These are phyloP conservation scores for Bovichtus diacanthus DNA, from an alignment of 2,797 vertebrate species.

Conservation along the genomic window DNA sequence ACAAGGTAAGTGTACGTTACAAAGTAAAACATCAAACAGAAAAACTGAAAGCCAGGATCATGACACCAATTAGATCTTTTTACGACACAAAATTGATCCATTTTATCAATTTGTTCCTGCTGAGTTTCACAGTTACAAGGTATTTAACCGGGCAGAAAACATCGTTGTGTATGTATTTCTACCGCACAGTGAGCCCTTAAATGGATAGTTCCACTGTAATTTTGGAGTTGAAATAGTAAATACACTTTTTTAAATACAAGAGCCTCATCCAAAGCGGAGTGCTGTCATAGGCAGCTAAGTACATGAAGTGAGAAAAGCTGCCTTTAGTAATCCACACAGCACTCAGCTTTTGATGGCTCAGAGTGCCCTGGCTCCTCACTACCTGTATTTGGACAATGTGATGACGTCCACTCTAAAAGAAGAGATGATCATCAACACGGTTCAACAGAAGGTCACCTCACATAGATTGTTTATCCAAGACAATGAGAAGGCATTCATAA, in stretches of 20 bases:
- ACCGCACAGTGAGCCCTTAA: not conserved
- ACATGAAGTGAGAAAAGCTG: conserved; percentile 23
- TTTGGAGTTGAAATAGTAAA: not conserved
- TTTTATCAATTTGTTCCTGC: not conserved
- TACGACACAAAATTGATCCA: no score
- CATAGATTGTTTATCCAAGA: conserved; percentile 17
- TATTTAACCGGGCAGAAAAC: not conserved
- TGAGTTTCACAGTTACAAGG: not conserved
- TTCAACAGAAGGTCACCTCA: conserved; percentile 15
- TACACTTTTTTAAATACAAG: conserved; percentile 2
- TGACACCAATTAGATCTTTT: no score
- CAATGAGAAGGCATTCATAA: not conserved
- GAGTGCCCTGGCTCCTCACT: not conserved
- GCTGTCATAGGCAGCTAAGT: conserved; percentile 15
- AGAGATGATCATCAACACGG: conserved; percentile 2
- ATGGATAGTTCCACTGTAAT: not conserved
- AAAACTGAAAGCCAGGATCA: no score
- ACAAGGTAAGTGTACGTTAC: no score
- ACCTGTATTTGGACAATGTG: conserved; percentile 6
- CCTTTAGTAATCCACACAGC: conserved; percentile 15
- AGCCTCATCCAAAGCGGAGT: conserved; percentile 1
- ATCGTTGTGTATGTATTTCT: not conserved
- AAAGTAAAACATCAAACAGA: no score
- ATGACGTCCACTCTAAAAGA: conserved; percentile 10
- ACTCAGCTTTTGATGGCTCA: conserved; percentile 9